Evolutionary conservation across 2,113 vertebrate genomes (phyloP).

Genomic region (Myotis brandtii): DNA sequence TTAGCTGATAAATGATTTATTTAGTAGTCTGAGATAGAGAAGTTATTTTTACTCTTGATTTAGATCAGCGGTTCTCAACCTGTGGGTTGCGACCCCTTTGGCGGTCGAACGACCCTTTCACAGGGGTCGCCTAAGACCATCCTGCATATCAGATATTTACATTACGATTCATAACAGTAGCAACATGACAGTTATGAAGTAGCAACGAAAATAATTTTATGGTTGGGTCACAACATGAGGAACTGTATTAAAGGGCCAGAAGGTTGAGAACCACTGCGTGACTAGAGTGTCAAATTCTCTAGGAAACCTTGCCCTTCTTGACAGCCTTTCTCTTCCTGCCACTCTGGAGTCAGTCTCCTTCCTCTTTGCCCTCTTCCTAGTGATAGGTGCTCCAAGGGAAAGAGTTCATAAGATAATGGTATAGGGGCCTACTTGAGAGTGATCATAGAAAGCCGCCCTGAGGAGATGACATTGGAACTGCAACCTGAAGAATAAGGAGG

Average conservation of each 20-base stretch:
- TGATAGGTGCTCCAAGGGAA: neutral
- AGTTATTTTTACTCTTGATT: slow-evolving; percentile 57
- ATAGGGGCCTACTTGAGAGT: neutral
- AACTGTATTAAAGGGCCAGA: too few relatives aligned
- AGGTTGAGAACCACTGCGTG: too few relatives aligned
- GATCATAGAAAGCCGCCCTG: neutral
- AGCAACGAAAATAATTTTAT: too few relatives aligned
- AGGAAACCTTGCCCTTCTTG: neutral
- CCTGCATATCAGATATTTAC: too few relatives aligned
- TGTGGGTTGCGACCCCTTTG: too few relatives aligned
- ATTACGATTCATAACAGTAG: too few relatives aligned
- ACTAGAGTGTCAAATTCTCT: neutral
- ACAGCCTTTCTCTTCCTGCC: neutral
- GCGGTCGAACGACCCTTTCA: too few relatives aligned
- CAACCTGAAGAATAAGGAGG: neutral
- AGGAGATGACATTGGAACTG: neutral
- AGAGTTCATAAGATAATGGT: neutral
- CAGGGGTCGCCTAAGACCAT: too few relatives aligned
- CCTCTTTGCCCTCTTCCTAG: neutral
- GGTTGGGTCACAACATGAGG: too few relatives aligned
- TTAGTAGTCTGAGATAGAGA: slow-evolving; percentile 4
- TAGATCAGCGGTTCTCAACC: neutral
- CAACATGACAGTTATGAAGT: too few relatives aligned
- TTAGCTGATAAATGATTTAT: slow-evolving; percentile 18
- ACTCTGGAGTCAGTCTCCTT: neutral